phyloP scores from a whole-genome alignment of 30 jellyfish, hydroid and myxozoan species.

The Cassiopea xamachana region DNA sequence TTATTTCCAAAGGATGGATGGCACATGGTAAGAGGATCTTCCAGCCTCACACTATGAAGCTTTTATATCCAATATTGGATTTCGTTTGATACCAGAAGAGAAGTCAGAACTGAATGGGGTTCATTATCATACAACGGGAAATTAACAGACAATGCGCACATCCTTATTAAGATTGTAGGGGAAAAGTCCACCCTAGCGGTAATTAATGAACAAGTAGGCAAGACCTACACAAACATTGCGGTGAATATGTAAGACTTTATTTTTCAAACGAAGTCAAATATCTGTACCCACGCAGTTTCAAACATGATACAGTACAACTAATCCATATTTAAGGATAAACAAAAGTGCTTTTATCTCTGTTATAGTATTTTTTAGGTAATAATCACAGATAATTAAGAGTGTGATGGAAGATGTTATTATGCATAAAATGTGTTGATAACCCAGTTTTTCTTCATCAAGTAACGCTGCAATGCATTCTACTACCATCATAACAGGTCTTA shows the following conservation, averaged over 20 bases:
- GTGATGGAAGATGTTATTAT: no score
- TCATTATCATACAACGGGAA: not conserved
- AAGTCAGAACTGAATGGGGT: not conserved
- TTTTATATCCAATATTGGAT: not conserved
- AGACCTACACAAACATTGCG: not conserved
- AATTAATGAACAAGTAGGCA: not conserved
- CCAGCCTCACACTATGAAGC: not conserved
- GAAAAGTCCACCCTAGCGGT: not conserved
- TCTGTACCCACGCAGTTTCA: not conserved
- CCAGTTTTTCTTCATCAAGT: no score
- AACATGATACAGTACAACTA: no score
- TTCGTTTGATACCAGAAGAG: not conserved
- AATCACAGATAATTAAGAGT: no score
- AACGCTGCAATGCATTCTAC: no score
- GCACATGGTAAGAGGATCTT: not conserved
- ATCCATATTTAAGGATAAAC: no score
- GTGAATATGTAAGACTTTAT: not conserved
- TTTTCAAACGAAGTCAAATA: not conserved
- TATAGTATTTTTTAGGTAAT: no score
- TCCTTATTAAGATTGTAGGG: not conserved
- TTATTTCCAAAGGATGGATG: no score
- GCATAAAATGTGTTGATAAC: no score
- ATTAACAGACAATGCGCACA: not conserved
- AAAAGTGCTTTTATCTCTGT: no score
- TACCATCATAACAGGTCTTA: no score